phyloP scores from a whole-genome alignment of 2,797 vertebrate species.

The Pseudochirops cupreus region DNA sequence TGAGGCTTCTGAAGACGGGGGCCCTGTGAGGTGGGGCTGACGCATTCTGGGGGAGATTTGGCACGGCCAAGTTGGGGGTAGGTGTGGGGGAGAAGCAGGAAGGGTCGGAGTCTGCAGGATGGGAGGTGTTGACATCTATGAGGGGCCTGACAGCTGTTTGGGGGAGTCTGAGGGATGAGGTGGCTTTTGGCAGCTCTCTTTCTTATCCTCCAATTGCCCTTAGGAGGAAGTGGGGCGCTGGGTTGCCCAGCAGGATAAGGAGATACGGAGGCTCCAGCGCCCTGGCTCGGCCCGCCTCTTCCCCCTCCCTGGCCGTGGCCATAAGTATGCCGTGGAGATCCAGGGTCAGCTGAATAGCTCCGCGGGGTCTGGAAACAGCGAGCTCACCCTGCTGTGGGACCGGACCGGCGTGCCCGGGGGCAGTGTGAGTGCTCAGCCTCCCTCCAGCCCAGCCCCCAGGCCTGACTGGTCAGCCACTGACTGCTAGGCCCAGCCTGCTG shows the following conservation, averaged over 20 bases:
- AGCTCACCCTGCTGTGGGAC: conserved; percentile 95
- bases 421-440: conserved; percentile 88
- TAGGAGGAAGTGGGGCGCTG: conserved; percentile 94
- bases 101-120: too few relatives aligned
- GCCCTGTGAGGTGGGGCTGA: not conserved
- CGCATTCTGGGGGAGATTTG: too few relatives aligned
- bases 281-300: conserved; percentile 91
- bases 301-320: conserved; percentile 90
- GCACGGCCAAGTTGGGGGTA: not conserved
- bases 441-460: not conserved
- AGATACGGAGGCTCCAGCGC: conserved; percentile 88
- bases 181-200: too few relatives aligned
- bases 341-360: conserved; percentile 95
- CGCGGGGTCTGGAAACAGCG: conserved; percentile 92
- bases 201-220: not conserved
- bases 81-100: not conserved
- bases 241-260: conserved; percentile 94
- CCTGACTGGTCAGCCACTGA: not conserved
- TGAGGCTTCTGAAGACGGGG: not conserved
- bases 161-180: rapidly evolving
- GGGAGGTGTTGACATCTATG: not conserved
- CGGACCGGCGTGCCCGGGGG: conserved; percentile 91
- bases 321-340: conserved; percentile 93
- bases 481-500: not conserved
- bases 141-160: not conserved